Evolutionary conservation across 2,113 vertebrate genomes (phyloP), one percentile per base, ranked within the genome.

Genomic region (Cisticola juncidis): DNA sequence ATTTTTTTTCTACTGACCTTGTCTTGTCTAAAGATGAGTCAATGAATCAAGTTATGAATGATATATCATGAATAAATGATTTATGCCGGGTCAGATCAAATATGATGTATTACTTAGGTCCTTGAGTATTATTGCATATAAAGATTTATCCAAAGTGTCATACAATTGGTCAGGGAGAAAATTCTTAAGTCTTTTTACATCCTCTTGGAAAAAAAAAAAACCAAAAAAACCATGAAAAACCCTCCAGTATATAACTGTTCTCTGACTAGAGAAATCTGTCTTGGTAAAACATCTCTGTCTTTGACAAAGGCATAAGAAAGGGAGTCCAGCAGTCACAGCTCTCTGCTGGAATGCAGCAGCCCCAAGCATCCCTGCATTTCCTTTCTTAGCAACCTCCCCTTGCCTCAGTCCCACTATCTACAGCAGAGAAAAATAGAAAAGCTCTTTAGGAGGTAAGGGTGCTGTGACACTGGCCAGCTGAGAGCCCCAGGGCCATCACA

Each of bases 51-150:
- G 93, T 95, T 97, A 98, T 92, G 80, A 98, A 97, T 95, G 95
- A 91, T 97, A 96, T 97, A 97, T 97, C 97, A 98, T 97, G 96
- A 98, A 97, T 97, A 98, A 98, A 94, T 97, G 95, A 98, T 98
- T 98, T 97, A 98, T 98, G 93, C 65, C n/a, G 90, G 88, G 89
- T 92, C 97, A 97, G 90, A 98, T 98, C 94, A 98, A 97, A 91
- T 96, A 95, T 98, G 98, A 98, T 98, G 78, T 95, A 98, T 97
- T 95, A 78, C 95, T 94, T 91, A 81, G 81, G 93, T 95, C 95
- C 79, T 91, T 96, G 95, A 96, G 92, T 97, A 97, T 92, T 97
- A 95, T 57, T 95, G 60, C 90, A 92, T 85, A 95, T 96, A 92
- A 97, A 97, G 95, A 96, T 97, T 97, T 97, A 96, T 97, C 83